phyloP scores from a whole-genome alignment of 2,888 invertebrate genomes.

The Apocheima hispidaria region DNA sequence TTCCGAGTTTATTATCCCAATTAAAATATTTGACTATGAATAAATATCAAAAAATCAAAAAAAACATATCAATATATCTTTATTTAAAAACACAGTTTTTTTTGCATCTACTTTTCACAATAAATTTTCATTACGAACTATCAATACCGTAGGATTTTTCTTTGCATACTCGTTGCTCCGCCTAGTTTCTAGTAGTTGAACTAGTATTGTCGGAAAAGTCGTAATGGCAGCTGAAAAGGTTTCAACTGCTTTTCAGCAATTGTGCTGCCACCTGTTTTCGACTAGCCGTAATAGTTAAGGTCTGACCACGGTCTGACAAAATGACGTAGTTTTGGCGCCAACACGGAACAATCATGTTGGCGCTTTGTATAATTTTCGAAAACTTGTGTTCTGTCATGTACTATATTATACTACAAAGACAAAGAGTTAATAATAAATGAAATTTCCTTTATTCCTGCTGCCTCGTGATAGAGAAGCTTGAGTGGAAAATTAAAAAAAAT shows the following conservation, averaged over 20 bases:
- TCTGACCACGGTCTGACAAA: too few relatives aligned
- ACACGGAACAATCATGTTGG: too few relatives aligned
- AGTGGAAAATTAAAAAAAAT: constrained; percentile 52
- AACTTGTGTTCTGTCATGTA: too few relatives aligned
- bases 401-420: too few relatives aligned
- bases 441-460: constrained; percentile 10
- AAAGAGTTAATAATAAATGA: background rate
- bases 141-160: background rate
- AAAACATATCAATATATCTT: too few relatives aligned
- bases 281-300: constrained; percentile 31
- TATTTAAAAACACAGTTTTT: too few relatives aligned
- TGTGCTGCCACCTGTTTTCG: constrained; percentile 46
- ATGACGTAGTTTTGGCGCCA: too few relatives aligned
- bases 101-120: background rate
- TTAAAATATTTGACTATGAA: too few relatives aligned
- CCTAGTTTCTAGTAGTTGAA: constrained; percentile 41
- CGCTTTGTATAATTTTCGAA: too few relatives aligned
- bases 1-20: too few relatives aligned
- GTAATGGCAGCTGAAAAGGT: background rate
- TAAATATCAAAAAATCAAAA: too few relatives aligned
- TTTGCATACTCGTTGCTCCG: constrained; percentile 34
- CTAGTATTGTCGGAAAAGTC: background rate
- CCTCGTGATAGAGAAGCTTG: constrained; percentile 9
- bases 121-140: background rate
- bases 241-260: constrained; percentile 1